A percentile compares a stretch with the other conserved stretches of the same genome.
phyloP scores from a whole-genome alignment of 2,113 vertebrate genomes.

The Muscicapa adusta region DNA sequence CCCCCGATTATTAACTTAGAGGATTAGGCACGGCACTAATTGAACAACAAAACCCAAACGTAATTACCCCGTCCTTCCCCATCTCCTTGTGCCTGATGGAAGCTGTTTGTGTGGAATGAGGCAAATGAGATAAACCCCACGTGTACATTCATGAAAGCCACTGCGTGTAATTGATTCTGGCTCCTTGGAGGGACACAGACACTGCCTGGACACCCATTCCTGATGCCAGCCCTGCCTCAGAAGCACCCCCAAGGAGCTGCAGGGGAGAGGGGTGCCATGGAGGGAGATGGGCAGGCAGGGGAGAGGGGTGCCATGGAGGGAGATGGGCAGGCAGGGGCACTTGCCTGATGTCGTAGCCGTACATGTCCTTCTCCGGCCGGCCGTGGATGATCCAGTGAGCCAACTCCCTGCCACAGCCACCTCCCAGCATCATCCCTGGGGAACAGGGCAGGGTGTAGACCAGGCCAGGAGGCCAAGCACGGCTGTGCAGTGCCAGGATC shows the following conservation, averaged over 20 bases:
- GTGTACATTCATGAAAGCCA: not conserved
- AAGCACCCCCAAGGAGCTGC: not conserved
- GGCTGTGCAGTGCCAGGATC: not conserved
- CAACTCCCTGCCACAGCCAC: conserved; percentile 90
- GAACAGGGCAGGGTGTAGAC: rapidly evolving
- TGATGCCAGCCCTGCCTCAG: not conserved
- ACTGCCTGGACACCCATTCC: not conserved
- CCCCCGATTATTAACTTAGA: conserved; percentile 49
- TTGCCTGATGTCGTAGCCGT: conserved; percentile 92
- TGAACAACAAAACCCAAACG: conserved; percentile 29
- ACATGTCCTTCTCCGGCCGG: conserved; percentile 95
- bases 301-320: not conserved
- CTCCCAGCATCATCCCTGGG: conserved; percentile 96
- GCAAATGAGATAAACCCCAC: conserved; percentile 10
- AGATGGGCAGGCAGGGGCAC: not conserved
- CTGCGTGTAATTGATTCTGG: not conserved
- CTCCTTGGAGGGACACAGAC: not conserved
- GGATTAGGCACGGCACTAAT: conserved; percentile 46
- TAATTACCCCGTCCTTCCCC: conserved; percentile 38
- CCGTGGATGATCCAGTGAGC: conserved; percentile 92
- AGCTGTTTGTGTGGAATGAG: not conserved
- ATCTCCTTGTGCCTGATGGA: not conserved
- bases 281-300: not conserved
- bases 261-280: not conserved
- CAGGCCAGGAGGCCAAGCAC: not conserved